Conservation (phyloP, 2,888 invertebrate species). For the Calameuta filiformis region DNA sequence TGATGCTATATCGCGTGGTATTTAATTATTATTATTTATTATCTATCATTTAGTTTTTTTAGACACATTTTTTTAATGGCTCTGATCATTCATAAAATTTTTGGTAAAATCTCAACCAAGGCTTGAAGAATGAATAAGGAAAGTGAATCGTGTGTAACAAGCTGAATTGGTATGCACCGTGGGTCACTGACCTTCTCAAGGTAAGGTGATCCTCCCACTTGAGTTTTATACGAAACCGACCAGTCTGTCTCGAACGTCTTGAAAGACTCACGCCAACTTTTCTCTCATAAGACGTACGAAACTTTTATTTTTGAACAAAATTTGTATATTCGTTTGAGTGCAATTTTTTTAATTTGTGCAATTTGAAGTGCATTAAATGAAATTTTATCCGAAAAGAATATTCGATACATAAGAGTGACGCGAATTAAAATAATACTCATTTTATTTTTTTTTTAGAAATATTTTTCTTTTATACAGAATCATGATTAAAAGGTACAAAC, state of each 20-base stretch:
- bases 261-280: background rate
- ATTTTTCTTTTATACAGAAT: background rate
- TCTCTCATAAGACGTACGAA: background rate
- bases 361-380: background rate
- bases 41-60: no score
- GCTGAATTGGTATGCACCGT: conserved; percentile 39
- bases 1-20: no score
- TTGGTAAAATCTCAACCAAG: background rate
- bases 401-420: background rate
- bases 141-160: conserved; percentile 12
- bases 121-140: background rate
- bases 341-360: background rate
- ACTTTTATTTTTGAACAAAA: background rate
- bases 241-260: conserved; percentile 26
- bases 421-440: no score
- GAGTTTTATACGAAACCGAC: conserved; percentile 32
- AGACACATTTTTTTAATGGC: no score
- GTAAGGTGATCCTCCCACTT: conserved; percentile 20
- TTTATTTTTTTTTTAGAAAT: no score
- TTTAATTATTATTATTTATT: no score
- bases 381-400: background rate
- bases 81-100: background rate
- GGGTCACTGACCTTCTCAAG: conserved; percentile 34
- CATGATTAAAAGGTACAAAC: conserved; percentile 8
- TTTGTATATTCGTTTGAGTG: background rate